Conservation (phyloP, 2,113 vertebrate genomes). For the Callithrix jacchus region DNA sequence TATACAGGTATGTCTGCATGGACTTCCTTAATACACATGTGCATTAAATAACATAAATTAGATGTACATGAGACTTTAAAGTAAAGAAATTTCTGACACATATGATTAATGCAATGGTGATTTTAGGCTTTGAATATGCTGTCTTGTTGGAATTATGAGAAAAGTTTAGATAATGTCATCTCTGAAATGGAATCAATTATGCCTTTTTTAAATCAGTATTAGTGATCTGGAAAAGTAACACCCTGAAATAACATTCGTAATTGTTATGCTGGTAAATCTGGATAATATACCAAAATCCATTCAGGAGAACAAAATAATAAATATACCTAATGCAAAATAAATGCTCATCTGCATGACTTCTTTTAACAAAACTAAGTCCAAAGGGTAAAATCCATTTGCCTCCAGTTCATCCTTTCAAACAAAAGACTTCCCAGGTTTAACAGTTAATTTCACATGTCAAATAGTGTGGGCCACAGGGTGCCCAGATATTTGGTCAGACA, state of each 20-base stretch:
- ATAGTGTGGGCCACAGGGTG: not conserved
- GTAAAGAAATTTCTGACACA: slow-evolving; percentile 8
- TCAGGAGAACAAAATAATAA: not conserved
- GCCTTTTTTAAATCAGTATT: not conserved
- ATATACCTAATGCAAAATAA: not conserved
- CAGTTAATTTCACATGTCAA: not conserved
- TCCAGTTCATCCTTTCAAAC: not conserved
- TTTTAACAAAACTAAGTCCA: not conserved
- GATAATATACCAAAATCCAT: slow-evolving; percentile 11
- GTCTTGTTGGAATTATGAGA: not conserved
- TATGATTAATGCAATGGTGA: not conserved
- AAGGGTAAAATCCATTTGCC: not conserved
- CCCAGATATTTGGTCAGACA: not conserved
- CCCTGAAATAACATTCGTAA: slow-evolving; percentile 19
- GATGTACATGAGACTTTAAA: not conserved
- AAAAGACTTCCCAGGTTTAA: not conserved
- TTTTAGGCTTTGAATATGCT: not conserved
- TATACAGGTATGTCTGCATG: not conserved
- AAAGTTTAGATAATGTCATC: not conserved
- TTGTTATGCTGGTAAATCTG: not conserved
- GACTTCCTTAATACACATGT: not conserved
- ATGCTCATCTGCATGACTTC: too few species aligned
- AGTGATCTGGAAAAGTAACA: not conserved
- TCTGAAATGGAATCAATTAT: not conserved
- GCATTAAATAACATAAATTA: not conserved